A percentile compares a stretch with the other conserved stretches of the same genome.
Evolutionary conservation across 2,797 vertebrate genomes (phyloP).

Genomic region (Epinephelus awoara): DNA sequence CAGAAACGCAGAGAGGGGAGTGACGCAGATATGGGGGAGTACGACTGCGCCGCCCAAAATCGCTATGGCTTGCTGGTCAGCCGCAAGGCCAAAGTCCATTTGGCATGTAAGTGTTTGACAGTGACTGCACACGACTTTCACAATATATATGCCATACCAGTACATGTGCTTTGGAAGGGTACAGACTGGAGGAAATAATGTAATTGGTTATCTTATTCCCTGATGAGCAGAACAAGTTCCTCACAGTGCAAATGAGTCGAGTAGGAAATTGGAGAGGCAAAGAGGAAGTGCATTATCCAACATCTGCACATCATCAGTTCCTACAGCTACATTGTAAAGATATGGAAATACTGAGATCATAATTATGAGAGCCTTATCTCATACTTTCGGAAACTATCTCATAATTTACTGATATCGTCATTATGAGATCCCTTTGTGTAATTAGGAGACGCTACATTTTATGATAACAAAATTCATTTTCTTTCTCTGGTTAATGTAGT

Average conservation of each 20-base stretch:
- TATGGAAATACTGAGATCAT: not conserved
- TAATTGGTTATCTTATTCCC: not conserved
- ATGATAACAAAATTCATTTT: too few species aligned
- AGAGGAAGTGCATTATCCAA: not conserved
- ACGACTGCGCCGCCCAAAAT: slow-evolving; percentile 84
- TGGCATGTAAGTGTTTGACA: slow-evolving; percentile 83
- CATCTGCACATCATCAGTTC: not conserved
- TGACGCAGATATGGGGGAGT: slow-evolving; percentile 78
- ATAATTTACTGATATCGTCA: too few species aligned
- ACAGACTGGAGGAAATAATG: not conserved
- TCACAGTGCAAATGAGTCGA: not conserved
- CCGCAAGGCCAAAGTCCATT: slow-evolving; percentile 79
- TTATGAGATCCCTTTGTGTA: too few species aligned
- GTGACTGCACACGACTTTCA: not conserved
- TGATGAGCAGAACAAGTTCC: not conserved
- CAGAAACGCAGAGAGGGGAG: slow-evolving; percentile 76
- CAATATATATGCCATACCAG: not conserved
- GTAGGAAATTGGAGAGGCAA: not conserved
- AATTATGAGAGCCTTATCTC: too few species aligned
- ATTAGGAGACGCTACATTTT: too few species aligned
- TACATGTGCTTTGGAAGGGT: not conserved
- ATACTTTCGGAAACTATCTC: too few species aligned
- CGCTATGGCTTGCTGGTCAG: slow-evolving; percentile 85
- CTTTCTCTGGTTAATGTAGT: not conserved
- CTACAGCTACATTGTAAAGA: not conserved